A percentile compares a stretch with the other conserved stretches of the same genome.
Conservation (phyloP, 1,140 invertebrate genomes). For the Acromyrmex heyeri region DNA sequence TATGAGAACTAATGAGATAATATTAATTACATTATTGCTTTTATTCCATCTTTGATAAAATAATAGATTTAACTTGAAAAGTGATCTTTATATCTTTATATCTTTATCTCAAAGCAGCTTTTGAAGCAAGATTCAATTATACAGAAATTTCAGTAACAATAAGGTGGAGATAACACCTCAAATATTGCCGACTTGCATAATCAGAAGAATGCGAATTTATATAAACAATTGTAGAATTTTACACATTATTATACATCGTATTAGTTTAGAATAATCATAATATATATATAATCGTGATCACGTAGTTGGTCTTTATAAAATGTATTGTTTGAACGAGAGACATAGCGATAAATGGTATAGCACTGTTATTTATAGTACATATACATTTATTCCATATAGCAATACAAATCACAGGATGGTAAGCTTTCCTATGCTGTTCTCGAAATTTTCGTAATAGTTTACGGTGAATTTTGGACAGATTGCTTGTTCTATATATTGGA, state of each 20-base stretch:
- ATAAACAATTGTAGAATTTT: constrained; percentile 56
- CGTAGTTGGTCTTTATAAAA: constrained; percentile 63
- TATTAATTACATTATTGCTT: constrained; percentile 4
- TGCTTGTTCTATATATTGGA: constrained; percentile 43
- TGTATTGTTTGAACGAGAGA: constrained; percentile 64
- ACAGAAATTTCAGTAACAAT: constrained; percentile 7
- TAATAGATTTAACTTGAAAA: neutral
- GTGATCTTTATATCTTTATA: constrained; percentile 1
- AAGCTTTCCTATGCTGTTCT: constrained; percentile 31
- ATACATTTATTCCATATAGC: constrained; percentile 60
- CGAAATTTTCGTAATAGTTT: constrained; percentile 20
- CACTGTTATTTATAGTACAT: constrained; percentile 73
- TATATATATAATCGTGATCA: constrained; percentile 10
- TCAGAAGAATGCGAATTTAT: constrained; percentile 27
- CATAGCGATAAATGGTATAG: constrained; percentile 76
- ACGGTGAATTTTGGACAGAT: constrained; percentile 19
- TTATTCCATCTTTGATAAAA: neutral
- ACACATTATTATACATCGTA: constrained; percentile 49
- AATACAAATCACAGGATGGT: constrained; percentile 54
- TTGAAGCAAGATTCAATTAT: constrained; percentile 4
- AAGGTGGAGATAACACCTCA: constrained; percentile 6
- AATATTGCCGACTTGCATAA: constrained; percentile 33
- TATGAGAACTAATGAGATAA: neutral
- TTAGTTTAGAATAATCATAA: constrained; percentile 50
- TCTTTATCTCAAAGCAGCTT: neutral